A percentile compares a stretch with the other conserved stretches of the same genome.
Evolutionary conservation across 2,888 invertebrate genomes (phyloP).

Genomic region (Apodemia zela): DNA sequence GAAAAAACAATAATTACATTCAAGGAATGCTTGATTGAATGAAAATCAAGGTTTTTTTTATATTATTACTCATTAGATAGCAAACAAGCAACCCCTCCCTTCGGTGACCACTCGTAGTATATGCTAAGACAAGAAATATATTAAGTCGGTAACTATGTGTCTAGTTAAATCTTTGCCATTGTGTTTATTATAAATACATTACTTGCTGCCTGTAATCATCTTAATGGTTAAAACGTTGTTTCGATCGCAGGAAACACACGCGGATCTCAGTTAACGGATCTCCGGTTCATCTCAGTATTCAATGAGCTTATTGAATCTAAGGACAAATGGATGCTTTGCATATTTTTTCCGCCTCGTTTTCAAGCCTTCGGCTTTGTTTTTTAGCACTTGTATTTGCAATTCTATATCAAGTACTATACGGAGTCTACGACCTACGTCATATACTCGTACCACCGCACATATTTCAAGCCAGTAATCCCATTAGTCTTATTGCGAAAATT

Average conservation of each 20-base stretch:
- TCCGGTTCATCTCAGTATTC: slow-evolving; percentile 38
- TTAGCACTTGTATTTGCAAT: not conserved
- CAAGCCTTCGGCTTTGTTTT: not conserved
- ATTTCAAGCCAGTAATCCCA: no score
- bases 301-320: slow-evolving; percentile 17
- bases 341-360: not conserved
- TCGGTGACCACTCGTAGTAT: no score
- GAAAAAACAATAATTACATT: no score
- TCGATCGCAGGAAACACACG: slow-evolving; percentile 34
- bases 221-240: slow-evolving; percentile 23
- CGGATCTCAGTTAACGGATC: slow-evolving; percentile 41
- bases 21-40: no score
- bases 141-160: not conserved
- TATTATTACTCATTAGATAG: no score
- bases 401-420: not conserved
- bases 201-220: slow-evolving; percentile 3
- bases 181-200: slow-evolving; percentile 7
- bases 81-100: no score
- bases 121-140: no score
- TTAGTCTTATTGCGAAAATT: no score
- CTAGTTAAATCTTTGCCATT: not conserved
- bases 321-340: not conserved
- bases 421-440: not conserved
- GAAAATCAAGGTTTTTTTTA: no score
- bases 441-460: no score